phyloP scores from a whole-genome alignment of 2,113 vertebrate species.

The Crotalus tigris region DNA sequence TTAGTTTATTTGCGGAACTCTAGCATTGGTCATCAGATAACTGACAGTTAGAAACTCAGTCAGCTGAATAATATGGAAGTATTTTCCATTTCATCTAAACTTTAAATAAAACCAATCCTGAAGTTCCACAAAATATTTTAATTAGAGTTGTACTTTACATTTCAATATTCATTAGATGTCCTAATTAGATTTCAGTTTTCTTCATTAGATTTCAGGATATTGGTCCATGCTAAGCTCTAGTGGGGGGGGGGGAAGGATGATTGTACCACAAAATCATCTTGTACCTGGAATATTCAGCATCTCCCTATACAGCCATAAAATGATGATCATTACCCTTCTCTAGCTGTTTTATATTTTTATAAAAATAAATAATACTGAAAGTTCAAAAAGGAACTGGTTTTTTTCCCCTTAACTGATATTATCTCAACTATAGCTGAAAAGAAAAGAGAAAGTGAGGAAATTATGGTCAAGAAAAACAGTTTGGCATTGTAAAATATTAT shows the following conservation, averaged over 20 bases:
- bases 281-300: slow-evolving; percentile 52
- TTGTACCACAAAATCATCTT: slow-evolving; percentile 56
- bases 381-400: neutral
- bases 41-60: neutral
- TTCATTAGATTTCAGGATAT: slow-evolving; percentile 56
- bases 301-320: slow-evolving; percentile 47
- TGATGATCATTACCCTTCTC: slow-evolving; percentile 42
- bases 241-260: slow-evolving; percentile 30
- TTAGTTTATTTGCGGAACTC: neutral
- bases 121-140: slow-evolving; percentile 29
- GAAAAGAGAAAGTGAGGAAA: neutral
- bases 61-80: neutral
- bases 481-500: neutral
- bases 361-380: slow-evolving; percentile 16
- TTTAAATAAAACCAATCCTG: neutral
- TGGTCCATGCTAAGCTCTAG: slow-evolving; percentile 66
- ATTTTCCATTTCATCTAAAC: slow-evolving; percentile 40
- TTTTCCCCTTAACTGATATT: neutral
- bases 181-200: slow-evolving; percentile 55
- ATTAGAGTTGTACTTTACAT: slow-evolving; percentile 48
- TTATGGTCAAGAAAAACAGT: neutral
- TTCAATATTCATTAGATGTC: slow-evolving; percentile 59
- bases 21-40: neutral
- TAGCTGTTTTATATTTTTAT: slow-evolving; percentile 45
- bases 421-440: neutral